These are phyloP conservation scores for Anas platyrhynchos DNA, from an alignment of 2,113 vertebrate species.

Conservation along the genomic window DNA sequence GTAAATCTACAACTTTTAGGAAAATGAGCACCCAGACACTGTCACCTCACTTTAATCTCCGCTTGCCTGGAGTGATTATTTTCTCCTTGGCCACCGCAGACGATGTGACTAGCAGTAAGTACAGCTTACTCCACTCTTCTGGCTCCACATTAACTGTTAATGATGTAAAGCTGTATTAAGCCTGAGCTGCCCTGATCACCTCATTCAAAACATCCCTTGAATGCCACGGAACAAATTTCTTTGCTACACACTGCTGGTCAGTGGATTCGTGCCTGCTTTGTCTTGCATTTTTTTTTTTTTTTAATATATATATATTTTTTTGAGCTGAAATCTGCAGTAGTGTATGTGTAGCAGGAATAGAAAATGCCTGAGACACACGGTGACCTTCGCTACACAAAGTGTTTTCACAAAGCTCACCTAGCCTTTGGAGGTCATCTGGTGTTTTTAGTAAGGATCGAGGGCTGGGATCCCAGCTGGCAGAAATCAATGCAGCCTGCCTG, in stretches of 20 bases:
- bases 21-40: neutral
- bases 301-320: neutral
- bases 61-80: slow-evolving; percentile 50
- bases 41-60: slow-evolving; percentile 46
- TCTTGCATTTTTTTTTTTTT: neutral
- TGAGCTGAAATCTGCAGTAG: neutral
- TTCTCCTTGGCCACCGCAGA: slow-evolving; percentile 32
- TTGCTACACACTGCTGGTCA: neutral
- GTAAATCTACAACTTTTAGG: slow-evolving; percentile 21
- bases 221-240: neutral
- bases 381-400: neutral
- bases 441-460: neutral
- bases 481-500: neutral
- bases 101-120: slow-evolving; percentile 54
- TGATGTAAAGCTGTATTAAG: slow-evolving; percentile 61
- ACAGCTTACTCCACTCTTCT: slow-evolving; percentile 34
- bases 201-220: neutral
- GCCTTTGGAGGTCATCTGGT: neutral
- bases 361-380: neutral
- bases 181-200: slow-evolving; percentile 15
- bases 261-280: neutral
- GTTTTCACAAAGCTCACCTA: neutral
- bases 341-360: neutral
- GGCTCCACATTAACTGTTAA: slow-evolving; percentile 44
- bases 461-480: neutral